These are phyloP conservation scores for Galbula dea DNA, from an alignment of 2,113 vertebrate genomes.

Conservation along the genomic window DNA sequence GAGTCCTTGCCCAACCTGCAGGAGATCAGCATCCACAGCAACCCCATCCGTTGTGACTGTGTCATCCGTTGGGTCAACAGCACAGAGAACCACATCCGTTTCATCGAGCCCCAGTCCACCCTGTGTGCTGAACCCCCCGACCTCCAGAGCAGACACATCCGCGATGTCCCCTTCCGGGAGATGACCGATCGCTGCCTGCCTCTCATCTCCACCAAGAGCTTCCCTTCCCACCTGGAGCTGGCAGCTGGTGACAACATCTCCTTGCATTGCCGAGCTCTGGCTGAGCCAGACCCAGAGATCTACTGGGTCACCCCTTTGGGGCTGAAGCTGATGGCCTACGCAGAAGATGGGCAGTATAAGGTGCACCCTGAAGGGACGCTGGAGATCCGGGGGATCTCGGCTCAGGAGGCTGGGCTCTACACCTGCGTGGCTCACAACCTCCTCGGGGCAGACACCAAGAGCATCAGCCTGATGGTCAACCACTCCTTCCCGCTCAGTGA, in stretches of 20 bases:
- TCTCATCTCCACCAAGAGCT: slow-evolving; percentile 81
- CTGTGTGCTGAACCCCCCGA: slow-evolving; percentile 93
- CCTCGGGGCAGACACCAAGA: slow-evolving; percentile 89
- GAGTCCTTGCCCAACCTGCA: slow-evolving; percentile 89
- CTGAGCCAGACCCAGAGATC: slow-evolving; percentile 88
- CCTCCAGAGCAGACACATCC: slow-evolving; percentile 80
- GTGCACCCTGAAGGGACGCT: slow-evolving; percentile 88
- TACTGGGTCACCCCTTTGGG: slow-evolving; percentile 93
- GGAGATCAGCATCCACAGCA: slow-evolving; percentile 94
- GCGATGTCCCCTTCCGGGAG: slow-evolving; percentile 88
- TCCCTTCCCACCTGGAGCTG: slow-evolving; percentile 79
- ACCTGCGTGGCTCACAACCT: slow-evolving; percentile 95
- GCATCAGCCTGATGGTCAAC: slow-evolving; percentile 81
- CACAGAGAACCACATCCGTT: slow-evolving; percentile 78
- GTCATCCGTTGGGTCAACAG: slow-evolving; percentile 91
- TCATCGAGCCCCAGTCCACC: slow-evolving; percentile 94
- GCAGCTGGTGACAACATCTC: slow-evolving; percentile 67
- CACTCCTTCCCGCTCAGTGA: slow-evolving; percentile 55
- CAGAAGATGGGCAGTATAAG: slow-evolving; percentile 55
- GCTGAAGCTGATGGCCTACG: slow-evolving; percentile 71
- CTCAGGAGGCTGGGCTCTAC: slow-evolving; percentile 84
- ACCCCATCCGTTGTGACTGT: slow-evolving; percentile 95
- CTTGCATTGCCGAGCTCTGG: slow-evolving; percentile 91
- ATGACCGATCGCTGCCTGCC: slow-evolving; percentile 91
- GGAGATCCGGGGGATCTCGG: slow-evolving; percentile 79